Percentiles rank a stretch among this genome's conserved stretches.
These are phyloP conservation scores for Ethmia dodecea DNA, from an alignment of 2,888 invertebrate genomes.

Conservation along the genomic window DNA sequence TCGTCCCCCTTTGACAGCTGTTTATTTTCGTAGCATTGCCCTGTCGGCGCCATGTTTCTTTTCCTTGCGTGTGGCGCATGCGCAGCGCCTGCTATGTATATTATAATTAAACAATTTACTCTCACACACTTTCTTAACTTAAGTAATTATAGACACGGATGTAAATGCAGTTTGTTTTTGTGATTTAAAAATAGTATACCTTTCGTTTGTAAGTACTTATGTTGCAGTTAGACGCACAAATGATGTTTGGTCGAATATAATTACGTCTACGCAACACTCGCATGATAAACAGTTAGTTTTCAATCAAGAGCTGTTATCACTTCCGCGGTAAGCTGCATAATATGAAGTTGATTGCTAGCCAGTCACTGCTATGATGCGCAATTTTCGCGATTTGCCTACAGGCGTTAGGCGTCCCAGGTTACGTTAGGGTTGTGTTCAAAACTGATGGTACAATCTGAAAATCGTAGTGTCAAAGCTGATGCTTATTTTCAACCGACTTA, in stretches of 20 bases:
- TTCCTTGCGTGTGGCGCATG: constrained; percentile 29
- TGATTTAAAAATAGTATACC: constrained; percentile 36
- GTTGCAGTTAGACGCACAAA: constrained; percentile 17
- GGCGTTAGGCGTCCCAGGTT: constrained; percentile 29
- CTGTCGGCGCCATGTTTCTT: constrained; percentile 28
- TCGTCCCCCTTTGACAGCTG: constrained; percentile 34
- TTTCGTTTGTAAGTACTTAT: too few species aligned
- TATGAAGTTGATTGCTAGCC: constrained; percentile 22
- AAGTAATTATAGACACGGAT: constrained; percentile 44
- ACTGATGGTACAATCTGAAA: too few species aligned
- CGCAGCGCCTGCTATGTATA: constrained; percentile 40
- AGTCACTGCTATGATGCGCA: constrained; percentile 14
- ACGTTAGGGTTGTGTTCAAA: too few species aligned
- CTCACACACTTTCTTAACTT: constrained; percentile 58
- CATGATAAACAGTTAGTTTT: constrained; percentile 25
- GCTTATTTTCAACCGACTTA: too few species aligned
- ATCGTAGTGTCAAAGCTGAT: too few species aligned
- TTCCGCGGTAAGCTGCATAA: constrained; percentile 15
- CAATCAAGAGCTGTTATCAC: constrained; percentile 35
- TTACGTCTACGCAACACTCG: too few species aligned
- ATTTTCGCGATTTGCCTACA: constrained; percentile 27
- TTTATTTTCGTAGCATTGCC: constrained; percentile 40
- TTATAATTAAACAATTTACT: constrained; percentile 64
- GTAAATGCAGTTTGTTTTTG: constrained; percentile 39
- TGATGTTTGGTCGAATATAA: too few species aligned